A percentile compares a stretch with the other conserved stretches of the same genome.
Evolutionary conservation across 2,113 vertebrate genomes (phyloP).

Genomic region (Cheirogaleus medius): DNA sequence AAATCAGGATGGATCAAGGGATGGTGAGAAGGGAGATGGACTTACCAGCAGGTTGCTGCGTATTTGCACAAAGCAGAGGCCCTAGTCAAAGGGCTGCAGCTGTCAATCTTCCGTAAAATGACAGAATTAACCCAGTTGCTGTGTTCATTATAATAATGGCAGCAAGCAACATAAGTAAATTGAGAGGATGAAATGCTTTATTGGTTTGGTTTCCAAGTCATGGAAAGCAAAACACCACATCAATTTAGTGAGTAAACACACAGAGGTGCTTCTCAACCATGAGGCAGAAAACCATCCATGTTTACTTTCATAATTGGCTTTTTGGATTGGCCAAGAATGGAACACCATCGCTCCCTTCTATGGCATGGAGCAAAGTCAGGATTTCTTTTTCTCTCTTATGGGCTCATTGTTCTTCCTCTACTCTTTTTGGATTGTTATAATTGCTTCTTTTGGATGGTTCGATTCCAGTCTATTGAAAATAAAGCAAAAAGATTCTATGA

Average conservation of each 20-base stretch:
- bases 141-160: background rate
- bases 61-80: background rate
- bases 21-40: background rate
- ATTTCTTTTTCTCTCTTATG: background rate
- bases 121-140: background rate
- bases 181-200: background rate
- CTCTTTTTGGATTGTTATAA: background rate
- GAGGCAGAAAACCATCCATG: background rate
- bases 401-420: background rate
- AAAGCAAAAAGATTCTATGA: background rate
- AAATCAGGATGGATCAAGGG: background rate
- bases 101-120: background rate
- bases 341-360: background rate
- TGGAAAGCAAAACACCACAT: background rate
- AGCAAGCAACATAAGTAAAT: background rate
- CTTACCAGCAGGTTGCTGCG: too few species aligned
- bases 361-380: background rate
- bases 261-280: background rate
- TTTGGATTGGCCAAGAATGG: background rate
- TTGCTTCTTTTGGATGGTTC: background rate
- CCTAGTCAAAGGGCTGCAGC: background rate
- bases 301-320: background rate
- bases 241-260: background rate
- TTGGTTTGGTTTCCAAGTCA: constrained; percentile 31
- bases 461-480: background rate